Evolutionary conservation across 1,140 invertebrate genomes (phyloP).

Genomic region (Drosophila nikananu): DNA sequence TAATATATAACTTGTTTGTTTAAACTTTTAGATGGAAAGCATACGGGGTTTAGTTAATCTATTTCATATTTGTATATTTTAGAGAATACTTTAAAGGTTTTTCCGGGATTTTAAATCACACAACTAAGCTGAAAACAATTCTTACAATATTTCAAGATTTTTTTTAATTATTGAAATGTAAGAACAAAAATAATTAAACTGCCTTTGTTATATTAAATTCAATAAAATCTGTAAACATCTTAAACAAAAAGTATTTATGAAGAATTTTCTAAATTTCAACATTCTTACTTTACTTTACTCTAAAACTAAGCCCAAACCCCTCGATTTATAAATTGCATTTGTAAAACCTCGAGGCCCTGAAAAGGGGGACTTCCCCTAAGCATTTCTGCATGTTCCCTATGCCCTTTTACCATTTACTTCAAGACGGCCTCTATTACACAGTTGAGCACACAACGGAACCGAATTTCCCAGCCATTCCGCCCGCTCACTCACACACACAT

Average conservation of each 20-base stretch:
- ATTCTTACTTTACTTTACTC: neutral
- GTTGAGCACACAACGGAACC: constrained; percentile 59
- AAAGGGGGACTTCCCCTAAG: neutral
- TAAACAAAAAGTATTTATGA: neutral
- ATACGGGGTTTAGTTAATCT: neutral
- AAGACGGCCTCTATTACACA: constrained; percentile 65
- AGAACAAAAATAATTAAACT: neutral
- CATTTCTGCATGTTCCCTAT: constrained; percentile 18
- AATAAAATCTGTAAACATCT: neutral
- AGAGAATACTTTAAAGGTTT: too few species aligned
- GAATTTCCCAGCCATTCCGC: constrained; percentile 27
- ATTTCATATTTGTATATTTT: neutral
- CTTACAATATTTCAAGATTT: neutral
- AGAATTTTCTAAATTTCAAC: neutral
- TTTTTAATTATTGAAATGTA: neutral
- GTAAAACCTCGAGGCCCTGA: constrained; percentile 9
- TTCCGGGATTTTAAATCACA: neutral
- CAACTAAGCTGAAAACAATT: neutral
- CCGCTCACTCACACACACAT: constrained; percentile 36
- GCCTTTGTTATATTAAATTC: too few species aligned
- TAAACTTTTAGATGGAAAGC: too few species aligned
- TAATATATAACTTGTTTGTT: neutral
- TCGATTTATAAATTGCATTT: constrained; percentile 1
- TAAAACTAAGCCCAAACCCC: neutral
- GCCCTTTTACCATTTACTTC: constrained; percentile 23